Percentiles rank a stretch among this genome's conserved stretches.
Evolutionary conservation across 2,113 vertebrate genomes (phyloP).

Genomic region (Rattus rattus): DNA sequence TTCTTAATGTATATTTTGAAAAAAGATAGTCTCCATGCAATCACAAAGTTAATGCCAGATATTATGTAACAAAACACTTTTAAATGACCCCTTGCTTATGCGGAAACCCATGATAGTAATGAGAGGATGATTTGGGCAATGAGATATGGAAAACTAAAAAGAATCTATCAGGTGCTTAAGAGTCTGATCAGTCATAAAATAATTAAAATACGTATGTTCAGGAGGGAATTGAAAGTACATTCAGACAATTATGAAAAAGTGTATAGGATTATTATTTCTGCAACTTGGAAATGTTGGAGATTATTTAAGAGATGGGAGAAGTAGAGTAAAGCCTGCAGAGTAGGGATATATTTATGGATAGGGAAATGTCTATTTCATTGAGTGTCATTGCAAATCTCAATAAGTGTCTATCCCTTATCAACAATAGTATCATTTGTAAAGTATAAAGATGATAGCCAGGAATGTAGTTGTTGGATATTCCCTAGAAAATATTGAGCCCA

Average conservation of each 20-base stretch:
- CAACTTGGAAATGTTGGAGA: not conserved
- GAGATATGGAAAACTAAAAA: not conserved
- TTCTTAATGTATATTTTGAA: not conserved
- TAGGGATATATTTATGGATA: not conserved
- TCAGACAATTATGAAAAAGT: not conserved
- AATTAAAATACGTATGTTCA: not conserved
- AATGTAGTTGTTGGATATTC: not conserved
- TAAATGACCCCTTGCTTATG: not conserved
- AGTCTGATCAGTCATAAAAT: not conserved
- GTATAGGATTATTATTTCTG: not conserved
- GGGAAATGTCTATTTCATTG: not conserved
- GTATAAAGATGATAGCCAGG: not conserved
- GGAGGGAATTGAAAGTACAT: not conserved
- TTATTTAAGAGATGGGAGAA: not conserved
- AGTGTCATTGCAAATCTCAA: too few relatives aligned
- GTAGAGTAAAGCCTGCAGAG: fast-evolving
- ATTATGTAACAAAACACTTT: not conserved
- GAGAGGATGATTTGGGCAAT: not conserved
- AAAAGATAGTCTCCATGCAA: not conserved
- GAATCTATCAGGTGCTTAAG: not conserved
- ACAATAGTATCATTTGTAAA: too few relatives aligned
- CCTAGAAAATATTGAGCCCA: not conserved
- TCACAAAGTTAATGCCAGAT: not conserved
- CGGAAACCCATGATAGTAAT: not conserved
- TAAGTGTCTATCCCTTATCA: too few relatives aligned